Evolutionary conservation across 2,888 invertebrate genomes (phyloP).

Genomic region (Podotricha telesiphe): DNA sequence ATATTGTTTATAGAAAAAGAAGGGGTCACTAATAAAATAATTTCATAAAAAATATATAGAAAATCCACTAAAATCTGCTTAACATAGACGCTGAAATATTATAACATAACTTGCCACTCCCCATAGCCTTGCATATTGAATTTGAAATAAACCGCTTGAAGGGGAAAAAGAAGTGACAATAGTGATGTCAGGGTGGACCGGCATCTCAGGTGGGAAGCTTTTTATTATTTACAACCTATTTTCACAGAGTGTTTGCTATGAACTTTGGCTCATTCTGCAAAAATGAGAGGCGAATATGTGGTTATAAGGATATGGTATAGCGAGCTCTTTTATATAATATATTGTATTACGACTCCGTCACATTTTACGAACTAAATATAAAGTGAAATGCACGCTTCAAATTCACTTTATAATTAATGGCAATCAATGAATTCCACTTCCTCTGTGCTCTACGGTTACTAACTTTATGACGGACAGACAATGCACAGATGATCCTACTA

Average conservation of each 20-base stretch:
- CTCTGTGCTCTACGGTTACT: too few species aligned
- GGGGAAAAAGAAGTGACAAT: constrained; percentile 70
- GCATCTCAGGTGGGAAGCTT: constrained; percentile 61
- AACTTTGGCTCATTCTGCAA: constrained; percentile 79
- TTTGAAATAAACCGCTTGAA: constrained; percentile 74
- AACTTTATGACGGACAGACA: too few species aligned
- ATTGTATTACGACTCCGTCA: neutral
- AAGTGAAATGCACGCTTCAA: too few species aligned
- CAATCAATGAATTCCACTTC: too few species aligned
- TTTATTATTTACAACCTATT: constrained; percentile 83
- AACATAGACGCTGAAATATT: constrained; percentile 66
- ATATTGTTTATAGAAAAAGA: too few species aligned
- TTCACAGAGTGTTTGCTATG: constrained; percentile 81
- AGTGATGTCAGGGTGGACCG: constrained; percentile 65
- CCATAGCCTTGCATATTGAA: constrained; percentile 77
- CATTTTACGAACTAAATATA: neutral
- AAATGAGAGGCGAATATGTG: constrained; percentile 75
- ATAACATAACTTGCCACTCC: constrained; percentile 63
- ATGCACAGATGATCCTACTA: too few species aligned
- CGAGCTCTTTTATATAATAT: neutral
- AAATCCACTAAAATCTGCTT: constrained; percentile 42
- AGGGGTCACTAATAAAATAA: neutral
- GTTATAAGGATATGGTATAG: constrained; percentile 45
- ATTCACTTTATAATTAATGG: too few species aligned
- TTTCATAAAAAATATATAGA: neutral